A percentile compares a stretch with the other conserved stretches of the same genome.
Conservation (phyloP, 2,797 vertebrate genomes). For the Crenichthys baileyi region DNA sequence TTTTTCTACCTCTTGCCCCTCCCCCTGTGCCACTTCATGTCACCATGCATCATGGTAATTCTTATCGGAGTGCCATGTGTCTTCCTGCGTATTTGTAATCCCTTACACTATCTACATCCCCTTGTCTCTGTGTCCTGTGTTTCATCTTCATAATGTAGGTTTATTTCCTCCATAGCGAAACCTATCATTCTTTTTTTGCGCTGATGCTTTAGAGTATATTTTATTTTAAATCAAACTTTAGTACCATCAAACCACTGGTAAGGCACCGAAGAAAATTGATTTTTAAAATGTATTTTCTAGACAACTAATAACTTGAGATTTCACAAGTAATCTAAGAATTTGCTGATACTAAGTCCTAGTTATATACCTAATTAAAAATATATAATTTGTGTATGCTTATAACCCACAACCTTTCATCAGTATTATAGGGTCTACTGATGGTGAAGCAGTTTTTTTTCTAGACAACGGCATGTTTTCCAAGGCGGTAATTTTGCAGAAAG, state of each 20-base stretch:
- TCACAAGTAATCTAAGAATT: background rate
- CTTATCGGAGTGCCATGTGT: conserved; percentile 63
- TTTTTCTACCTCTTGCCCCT: conserved; percentile 19
- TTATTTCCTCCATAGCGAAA: conserved; percentile 37
- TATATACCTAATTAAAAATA: background rate
- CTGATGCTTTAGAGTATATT: conserved; percentile 16
- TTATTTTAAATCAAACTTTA: background rate
- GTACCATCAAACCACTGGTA: background rate
- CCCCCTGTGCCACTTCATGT: conserved; percentile 42
- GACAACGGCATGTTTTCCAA: background rate
- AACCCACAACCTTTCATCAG: conserved; percentile 5
- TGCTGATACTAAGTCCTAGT: background rate
- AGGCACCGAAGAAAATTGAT: background rate
- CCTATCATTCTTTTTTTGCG: conserved; percentile 10
- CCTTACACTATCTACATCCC: conserved; percentile 27
- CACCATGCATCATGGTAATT: conserved; percentile 49
- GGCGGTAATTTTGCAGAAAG: background rate
- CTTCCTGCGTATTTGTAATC: conserved; percentile 55
- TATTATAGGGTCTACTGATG: background rate
- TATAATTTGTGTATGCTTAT: background rate
- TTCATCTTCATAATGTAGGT: conserved; percentile 58
- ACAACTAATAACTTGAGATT: background rate
- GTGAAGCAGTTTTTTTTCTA: background rate
- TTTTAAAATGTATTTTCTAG: background rate
- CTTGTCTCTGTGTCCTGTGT: conserved; percentile 29